Evolutionary conservation across 1,140 invertebrate species (phyloP), one percentile per base, ranked within the genome.

Genomic region (Lepidurus apus): DNA sequence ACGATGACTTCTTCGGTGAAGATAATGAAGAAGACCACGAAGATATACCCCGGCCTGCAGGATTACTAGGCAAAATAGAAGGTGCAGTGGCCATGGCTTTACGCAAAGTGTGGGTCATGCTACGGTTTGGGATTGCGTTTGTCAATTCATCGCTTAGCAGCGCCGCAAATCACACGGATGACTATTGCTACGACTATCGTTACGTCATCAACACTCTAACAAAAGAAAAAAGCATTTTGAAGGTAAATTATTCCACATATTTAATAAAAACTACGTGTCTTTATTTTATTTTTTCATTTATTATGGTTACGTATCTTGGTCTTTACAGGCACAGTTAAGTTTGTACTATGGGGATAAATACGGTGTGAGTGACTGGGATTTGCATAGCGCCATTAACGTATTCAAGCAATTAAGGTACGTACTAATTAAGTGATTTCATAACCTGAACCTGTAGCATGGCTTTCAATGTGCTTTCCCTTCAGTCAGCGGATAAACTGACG

Each of bases 141-240:
- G 84, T 95, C 42, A 91, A 92, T 82, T 96, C 95, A 82, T 86
- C 91, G 11, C 89, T 97, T 83, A 92, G 96, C 17, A 94, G 93
- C n/a, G 83, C 95, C n/a, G 98, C 95, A 7, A 89, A 88, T 75
- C 90, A 92, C 80, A 86, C 98, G 45, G 97, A 98, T 87, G 89
- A 88, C 80, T 92, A 96, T 80, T 98, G 96, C 0, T 88, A 92
- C 43, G 95, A 98, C 86, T 98, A 98, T 86, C 89, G 97, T 82
- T 96, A 95, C 83, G 93, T 99, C 0, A 92, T 95, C 8, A 90
- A 91, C 74, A 85, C 86, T 74, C 84, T 90, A 26, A 82, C 86
- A 9, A 83, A 86, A 74, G 89, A 90, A 83, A 97, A 97, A 85
- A 93, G 92, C 84, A 84, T 90, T 77, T 86, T 97, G 2, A 98